A percentile compares a stretch with the other conserved stretches of the same genome.
These are phyloP conservation scores for Montipora sp. DNA, from an alignment of 64 coral and sea anemone species.

Conservation along the genomic window DNA sequence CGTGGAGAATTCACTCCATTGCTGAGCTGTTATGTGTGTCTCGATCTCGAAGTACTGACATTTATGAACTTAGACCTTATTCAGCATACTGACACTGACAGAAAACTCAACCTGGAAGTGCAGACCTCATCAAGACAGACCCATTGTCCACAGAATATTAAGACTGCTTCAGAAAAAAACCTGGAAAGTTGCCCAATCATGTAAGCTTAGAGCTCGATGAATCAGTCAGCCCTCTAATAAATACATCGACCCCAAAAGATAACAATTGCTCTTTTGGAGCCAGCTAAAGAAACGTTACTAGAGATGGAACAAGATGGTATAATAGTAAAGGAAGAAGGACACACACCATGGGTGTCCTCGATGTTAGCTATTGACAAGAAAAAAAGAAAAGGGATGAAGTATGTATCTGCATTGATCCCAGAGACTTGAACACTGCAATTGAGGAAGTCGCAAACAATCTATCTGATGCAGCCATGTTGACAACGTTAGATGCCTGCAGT, in stretches of 20 bases:
- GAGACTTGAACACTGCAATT: conserved; percentile 21
- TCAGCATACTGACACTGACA: too few species aligned
- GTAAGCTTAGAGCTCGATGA: conserved; percentile 58
- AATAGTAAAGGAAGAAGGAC: conserved; percentile 61
- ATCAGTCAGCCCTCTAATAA: not conserved
- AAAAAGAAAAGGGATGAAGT: conserved; percentile 30
- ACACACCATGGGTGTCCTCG: conserved; percentile 46
- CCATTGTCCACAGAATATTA: conserved; percentile 40
- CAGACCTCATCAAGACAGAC: not conserved
- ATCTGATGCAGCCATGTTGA: conserved; percentile 3
- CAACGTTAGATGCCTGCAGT: conserved; percentile 59
- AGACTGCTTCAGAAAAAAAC: conserved; percentile 64
- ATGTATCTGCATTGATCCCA: conserved; percentile 48
- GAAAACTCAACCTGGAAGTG: too few species aligned
- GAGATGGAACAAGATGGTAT: conserved; percentile 70
- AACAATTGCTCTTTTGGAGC: conserved; percentile 34
- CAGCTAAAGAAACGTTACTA: conserved; percentile 36
- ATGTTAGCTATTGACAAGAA: conserved; percentile 66
- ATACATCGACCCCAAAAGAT: conserved; percentile 60
- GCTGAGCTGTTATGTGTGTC: conserved; percentile 66
- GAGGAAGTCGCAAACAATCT: conserved; percentile 58
- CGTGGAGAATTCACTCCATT: conserved; percentile 56
- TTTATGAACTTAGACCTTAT: conserved; percentile 51
- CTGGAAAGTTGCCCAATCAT: conserved; percentile 51
- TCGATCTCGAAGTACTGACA: conserved; percentile 44